These are phyloP conservation scores for Drosophila teissieri DNA, from an alignment of 1,140 invertebrate genomes.

Conservation along the genomic window DNA sequence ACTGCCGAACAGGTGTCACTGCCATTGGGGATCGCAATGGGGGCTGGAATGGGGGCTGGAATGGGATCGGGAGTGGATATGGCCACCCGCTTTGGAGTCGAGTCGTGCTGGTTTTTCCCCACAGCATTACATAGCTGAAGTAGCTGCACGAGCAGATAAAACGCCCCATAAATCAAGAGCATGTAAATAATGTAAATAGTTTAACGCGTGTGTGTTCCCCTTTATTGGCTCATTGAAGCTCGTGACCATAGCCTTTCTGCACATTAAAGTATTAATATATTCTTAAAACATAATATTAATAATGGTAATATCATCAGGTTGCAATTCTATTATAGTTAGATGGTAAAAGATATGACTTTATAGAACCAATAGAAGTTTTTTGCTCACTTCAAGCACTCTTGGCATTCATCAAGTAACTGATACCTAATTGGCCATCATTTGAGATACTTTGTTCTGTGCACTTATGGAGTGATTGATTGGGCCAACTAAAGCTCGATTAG, in stretches of 20 bases:
- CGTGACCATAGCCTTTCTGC: slow-evolving; percentile 21
- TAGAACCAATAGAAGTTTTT: no score
- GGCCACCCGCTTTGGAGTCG: slow-evolving; percentile 34
- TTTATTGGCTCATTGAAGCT: slow-evolving; percentile 60
- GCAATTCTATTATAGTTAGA: no score
- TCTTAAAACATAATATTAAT: no score
- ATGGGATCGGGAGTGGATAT: slow-evolving; percentile 12
- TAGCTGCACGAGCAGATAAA: slow-evolving; percentile 48
- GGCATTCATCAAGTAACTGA: no score
- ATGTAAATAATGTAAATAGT: slow-evolving; percentile 64
- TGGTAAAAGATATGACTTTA: no score
- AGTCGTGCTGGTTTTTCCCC: slow-evolving; percentile 56
- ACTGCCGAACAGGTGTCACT: slow-evolving; percentile 53
- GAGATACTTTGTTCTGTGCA: background rate
- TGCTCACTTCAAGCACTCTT: no score
- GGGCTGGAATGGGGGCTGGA: slow-evolving; percentile 5
- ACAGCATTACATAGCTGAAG: slow-evolving; percentile 4
- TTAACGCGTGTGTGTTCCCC: slow-evolving; percentile 63
- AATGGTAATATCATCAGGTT: no score
- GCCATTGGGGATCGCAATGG: slow-evolving; percentile 5
- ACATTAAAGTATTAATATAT: background rate
- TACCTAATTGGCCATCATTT: background rate
- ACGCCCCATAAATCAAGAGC: slow-evolving; percentile 68
- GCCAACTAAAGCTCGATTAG: slow-evolving; percentile 28
- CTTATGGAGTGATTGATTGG: slow-evolving; percentile 13